Conservation (phyloP, 64 coral and sea anemone genomes). For the Stylophora pistillata region DNA sequence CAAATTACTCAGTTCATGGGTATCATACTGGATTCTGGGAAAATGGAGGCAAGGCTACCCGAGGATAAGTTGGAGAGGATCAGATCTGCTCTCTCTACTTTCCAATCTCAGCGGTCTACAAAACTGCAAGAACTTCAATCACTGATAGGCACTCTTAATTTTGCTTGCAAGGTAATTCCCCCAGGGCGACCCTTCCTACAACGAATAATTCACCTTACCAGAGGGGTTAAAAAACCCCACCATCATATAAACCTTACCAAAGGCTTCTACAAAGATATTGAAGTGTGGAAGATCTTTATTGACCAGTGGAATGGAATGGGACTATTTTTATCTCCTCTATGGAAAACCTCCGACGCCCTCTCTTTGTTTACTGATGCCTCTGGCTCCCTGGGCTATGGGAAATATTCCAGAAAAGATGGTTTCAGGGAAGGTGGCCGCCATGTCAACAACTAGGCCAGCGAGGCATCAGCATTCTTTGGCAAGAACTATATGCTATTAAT, state of each 20-base stretch:
- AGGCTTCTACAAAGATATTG: background rate
- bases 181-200: conserved; percentile 32
- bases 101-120: too few species aligned
- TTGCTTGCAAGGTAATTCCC: conserved; percentile 36
- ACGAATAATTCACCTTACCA: conserved; percentile 22
- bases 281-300: conserved; percentile 28
- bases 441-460: background rate
- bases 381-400: background rate
- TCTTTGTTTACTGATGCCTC: conserved; percentile 4
- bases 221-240: conserved; percentile 34
- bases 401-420: background rate
- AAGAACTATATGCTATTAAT: conserved; percentile 1
- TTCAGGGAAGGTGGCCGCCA: background rate
- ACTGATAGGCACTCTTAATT: conserved; percentile 23
- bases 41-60: conserved; percentile 12
- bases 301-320: conserved; percentile 22
- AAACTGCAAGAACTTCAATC: conserved; percentile 16
- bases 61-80: conserved; percentile 3
- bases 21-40: conserved; percentile 11
- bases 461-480: background rate
- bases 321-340: conserved; percentile 16
- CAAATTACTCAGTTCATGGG: conserved; percentile 47
- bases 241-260: conserved; percentile 11
- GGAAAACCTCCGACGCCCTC: background rate
- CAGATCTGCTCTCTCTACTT: background rate